Evolutionary conservation across 2,888 invertebrate species (phyloP).

Genomic region (Tetanocera ferruginea): DNA sequence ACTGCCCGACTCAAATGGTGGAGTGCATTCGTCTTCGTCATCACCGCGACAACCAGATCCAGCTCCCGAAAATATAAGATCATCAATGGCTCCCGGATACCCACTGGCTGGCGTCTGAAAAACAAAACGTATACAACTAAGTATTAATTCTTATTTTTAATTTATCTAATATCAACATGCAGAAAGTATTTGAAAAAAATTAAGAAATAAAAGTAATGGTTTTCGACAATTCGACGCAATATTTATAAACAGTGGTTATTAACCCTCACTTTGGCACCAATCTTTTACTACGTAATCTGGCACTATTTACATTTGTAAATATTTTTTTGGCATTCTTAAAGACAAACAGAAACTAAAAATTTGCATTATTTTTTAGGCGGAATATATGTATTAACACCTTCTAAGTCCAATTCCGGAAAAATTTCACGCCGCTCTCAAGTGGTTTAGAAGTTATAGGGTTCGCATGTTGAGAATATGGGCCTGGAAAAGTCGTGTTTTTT

Average conservation of each 20-base stretch:
- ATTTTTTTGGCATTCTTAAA: no score
- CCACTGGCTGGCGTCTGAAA: conserved; percentile 86
- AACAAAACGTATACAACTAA: conserved; percentile 3
- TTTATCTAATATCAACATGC: conserved; percentile 25
- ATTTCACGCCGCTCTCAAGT: no score
- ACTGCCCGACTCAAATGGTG: conserved; percentile 84
- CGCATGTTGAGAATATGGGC: no score
- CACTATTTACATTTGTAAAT: no score
- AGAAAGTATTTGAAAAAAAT: conserved; percentile 1
- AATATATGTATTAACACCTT: no score
- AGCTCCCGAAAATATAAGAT: conserved; percentile 91
- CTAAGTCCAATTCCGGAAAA: no score
- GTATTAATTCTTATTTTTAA: not conserved
- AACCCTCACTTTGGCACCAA: no score
- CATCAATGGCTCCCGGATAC: conserved; percentile 83
- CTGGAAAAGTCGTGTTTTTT: no score
- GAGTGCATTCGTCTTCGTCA: conserved; percentile 92
- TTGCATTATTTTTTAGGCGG: no score
- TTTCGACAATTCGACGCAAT: not conserved
- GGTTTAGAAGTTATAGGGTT: no score
- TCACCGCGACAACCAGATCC: conserved; percentile 92
- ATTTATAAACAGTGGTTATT: not conserved
- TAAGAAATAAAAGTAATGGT: not conserved
- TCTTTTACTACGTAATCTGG: no score
- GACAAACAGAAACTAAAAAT: no score